Evolutionary conservation across 2,888 invertebrate species (phyloP).

Genomic region (Acanthoscelides obtectus): DNA sequence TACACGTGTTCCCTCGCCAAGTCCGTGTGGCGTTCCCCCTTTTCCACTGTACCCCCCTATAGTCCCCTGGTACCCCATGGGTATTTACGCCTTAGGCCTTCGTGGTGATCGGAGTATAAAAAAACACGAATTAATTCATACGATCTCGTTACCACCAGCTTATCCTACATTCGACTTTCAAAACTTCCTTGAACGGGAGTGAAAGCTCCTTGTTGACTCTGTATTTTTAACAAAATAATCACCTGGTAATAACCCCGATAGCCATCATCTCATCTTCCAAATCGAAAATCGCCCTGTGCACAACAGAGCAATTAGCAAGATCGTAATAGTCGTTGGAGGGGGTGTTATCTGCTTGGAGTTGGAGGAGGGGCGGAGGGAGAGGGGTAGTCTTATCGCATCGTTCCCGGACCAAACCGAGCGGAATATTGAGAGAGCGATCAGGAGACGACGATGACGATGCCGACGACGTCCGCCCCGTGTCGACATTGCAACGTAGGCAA

Average conservation of each 20-base stretch:
- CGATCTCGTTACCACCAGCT: too few relatives aligned
- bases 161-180: too few relatives aligned
- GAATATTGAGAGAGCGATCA: not conserved
- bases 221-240: not conserved
- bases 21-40: too few relatives aligned
- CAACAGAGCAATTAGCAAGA: not conserved
- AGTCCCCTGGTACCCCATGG: too few relatives aligned
- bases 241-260: not conserved
- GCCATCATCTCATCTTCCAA: not conserved
- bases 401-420: not conserved
- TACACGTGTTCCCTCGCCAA: too few relatives aligned
- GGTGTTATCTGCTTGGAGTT: not conserved
- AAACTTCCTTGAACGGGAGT: too few relatives aligned
- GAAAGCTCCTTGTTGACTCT: not conserved
- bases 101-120: too few relatives aligned
- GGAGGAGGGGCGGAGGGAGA: not conserved
- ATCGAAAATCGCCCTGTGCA: not conserved
- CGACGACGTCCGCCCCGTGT: not conserved
- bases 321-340: not conserved
- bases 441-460: not conserved
- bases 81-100: too few relatives aligned
- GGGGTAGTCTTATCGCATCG: not conserved
- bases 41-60: too few relatives aligned
- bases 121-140: too few relatives aligned
- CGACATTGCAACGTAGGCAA: not conserved